phyloP scores from a whole-genome alignment of 2,797 vertebrate genomes.

The Taenioides sp. region DNA sequence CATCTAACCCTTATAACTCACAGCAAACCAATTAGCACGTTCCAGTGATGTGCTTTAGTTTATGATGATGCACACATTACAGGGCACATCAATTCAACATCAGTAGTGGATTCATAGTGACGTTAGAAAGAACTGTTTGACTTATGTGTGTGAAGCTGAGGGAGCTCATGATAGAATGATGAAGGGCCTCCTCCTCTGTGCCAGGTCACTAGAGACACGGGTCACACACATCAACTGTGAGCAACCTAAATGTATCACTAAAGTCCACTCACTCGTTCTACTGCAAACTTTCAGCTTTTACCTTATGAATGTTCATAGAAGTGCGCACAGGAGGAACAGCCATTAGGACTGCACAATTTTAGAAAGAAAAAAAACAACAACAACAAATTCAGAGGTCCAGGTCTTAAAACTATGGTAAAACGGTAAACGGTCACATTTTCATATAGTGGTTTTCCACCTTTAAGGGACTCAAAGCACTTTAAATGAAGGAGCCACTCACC shows the following conservation, averaged over 20 bases:
- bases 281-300: not conserved
- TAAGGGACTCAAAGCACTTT: no score
- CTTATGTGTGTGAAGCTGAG: conserved; percentile 25
- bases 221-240: conserved; percentile 24
- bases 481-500: no score
- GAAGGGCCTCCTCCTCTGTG: conserved; percentile 44
- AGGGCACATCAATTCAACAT: not conserved
- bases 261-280: not conserved
- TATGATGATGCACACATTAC: no score
- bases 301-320: not conserved
- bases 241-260: conserved; percentile 15
- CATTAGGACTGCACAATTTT: no score
- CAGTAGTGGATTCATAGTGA: not conserved
- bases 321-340: not conserved
- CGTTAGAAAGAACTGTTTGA: conserved; percentile 38
- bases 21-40: no score
- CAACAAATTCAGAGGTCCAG: no score
- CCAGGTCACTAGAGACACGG: conserved; percentile 37
- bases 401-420: no score
- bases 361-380: no score
- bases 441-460: no score
- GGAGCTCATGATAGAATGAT: conserved; percentile 58
- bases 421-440: no score
- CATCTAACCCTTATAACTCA: no score
- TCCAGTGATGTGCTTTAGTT: no score